Percentiles rank a stretch among this genome's conserved stretches.
phyloP scores from a whole-genome alignment of 2,888 invertebrate species.

The Rambutsinella grinnellia region DNA sequence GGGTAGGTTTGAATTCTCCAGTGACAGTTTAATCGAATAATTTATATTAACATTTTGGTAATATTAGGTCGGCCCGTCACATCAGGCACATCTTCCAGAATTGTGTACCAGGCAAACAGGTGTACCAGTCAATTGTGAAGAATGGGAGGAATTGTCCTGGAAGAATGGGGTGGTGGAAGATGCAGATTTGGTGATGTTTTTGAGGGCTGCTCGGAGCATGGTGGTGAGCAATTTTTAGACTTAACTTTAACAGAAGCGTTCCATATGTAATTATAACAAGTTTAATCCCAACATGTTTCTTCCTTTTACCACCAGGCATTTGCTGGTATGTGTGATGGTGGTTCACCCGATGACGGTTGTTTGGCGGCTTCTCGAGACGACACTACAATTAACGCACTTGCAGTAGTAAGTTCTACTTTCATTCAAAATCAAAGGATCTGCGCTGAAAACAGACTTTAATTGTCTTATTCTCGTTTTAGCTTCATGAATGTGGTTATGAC shows the following conservation, averaged over 20 bases:
- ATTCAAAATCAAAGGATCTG: background rate
- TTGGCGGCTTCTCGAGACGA: slow-evolving; percentile 97
- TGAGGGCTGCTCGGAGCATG: slow-evolving; percentile 96
- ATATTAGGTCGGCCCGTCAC: slow-evolving; percentile 36
- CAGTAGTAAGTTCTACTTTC: slow-evolving; percentile 81
- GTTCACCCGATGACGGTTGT: slow-evolving; percentile 96
- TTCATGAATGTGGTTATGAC: slow-evolving; percentile 97
- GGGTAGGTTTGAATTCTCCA: slow-evolving; percentile 75
- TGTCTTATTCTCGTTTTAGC: slow-evolving; percentile 71
- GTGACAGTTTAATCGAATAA: too few relatives aligned
- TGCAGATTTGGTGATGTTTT: slow-evolving; percentile 96
- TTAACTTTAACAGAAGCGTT: background rate
- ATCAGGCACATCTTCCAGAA: slow-evolving; percentile 77
- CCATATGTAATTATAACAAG: too few relatives aligned
- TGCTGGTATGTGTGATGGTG: slow-evolving; percentile 96
- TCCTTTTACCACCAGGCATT: slow-evolving; percentile 77
- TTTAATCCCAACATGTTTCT: too few relatives aligned
- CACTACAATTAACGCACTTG: slow-evolving; percentile 96
- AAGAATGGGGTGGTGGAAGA: slow-evolving; percentile 93
- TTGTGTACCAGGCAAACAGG: slow-evolving; percentile 71
- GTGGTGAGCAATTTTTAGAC: slow-evolving; percentile 72
- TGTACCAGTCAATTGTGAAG: slow-evolving; percentile 70
- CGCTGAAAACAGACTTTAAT: background rate
- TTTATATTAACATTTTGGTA: background rate
- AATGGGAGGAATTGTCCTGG: slow-evolving; percentile 92